Evolutionary conservation across 2,113 vertebrate species (phyloP).

Genomic region (Abramis brama): DNA sequence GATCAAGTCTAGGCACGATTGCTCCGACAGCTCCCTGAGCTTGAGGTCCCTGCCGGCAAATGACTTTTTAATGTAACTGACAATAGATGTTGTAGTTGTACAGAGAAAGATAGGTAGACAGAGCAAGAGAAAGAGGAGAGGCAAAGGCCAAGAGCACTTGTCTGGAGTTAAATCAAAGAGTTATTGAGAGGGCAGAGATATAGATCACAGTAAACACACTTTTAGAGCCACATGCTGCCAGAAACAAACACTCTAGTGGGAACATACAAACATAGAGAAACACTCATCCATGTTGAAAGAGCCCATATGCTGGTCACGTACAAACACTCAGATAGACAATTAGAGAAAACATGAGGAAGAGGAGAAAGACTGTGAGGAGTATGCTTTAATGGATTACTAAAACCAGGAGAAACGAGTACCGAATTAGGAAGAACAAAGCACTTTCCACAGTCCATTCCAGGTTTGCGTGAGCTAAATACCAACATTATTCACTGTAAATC

Average conservation of each 20-base stretch:
- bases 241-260: conserved; percentile 55
- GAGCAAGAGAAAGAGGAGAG: conserved; percentile 17
- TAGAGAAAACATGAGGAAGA: background rate
- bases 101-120: conserved; percentile 31
- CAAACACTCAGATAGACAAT: background rate
- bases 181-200: conserved; percentile 12
- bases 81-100: conserved; percentile 30
- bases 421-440: background rate
- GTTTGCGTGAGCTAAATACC: background rate
- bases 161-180: conserved; percentile 17
- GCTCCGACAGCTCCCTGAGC: conserved; percentile 11
- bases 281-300: conserved; percentile 1
- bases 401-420: background rate
- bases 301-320: background rate
- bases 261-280: conserved; percentile 18
- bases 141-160: conserved; percentile 1
- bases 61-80: conserved; percentile 52
- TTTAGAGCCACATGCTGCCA: background rate
- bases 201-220: conserved; percentile 24
- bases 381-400: too few relatives aligned
- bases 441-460: background rate
- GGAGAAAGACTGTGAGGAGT: background rate
- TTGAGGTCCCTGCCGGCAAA: conserved; percentile 33
- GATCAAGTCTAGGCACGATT: conserved; percentile 31
- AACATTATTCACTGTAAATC: background rate